These are phyloP conservation scores for Vidua macroura DNA, from an alignment of 2,113 vertebrate species.

Conservation along the genomic window DNA sequence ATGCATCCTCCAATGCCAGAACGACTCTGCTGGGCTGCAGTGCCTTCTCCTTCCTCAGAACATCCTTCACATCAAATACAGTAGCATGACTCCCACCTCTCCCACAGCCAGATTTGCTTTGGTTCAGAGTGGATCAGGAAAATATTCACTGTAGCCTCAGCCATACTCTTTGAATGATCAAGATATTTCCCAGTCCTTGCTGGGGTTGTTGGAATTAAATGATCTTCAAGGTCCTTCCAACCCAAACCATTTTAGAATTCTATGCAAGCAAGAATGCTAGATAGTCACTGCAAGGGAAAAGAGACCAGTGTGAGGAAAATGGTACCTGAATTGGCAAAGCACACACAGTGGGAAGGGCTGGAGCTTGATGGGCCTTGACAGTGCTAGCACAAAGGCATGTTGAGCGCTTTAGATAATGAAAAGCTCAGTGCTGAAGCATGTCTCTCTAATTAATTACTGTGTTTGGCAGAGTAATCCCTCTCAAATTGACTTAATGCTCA, in stretches of 20 bases:
- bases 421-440: neutral
- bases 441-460: conserved; percentile 11
- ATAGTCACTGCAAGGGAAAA: neutral
- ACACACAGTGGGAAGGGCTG: neutral
- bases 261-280: neutral
- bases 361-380: neutral
- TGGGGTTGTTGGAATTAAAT: neutral
- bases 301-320: neutral
- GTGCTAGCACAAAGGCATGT: neutral
- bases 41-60: neutral
- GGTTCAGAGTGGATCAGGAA: neutral
- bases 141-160: neutral
- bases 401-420: neutral
- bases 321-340: neutral
- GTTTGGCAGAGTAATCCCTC: neutral
- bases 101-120: neutral
- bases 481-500: neutral
- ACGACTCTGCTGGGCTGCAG: neutral
- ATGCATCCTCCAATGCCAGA: neutral
- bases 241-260: neutral
- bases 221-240: neutral
- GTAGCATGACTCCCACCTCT: neutral
- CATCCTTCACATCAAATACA: neutral
- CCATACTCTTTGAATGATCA: neutral
- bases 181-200: neutral